A percentile compares a stretch with the other conserved stretches of the same genome.
These are phyloP conservation scores for Aphelenchoides fujianensis DNA, from an alignment of 1,140 invertebrate species.

Conservation along the genomic window DNA sequence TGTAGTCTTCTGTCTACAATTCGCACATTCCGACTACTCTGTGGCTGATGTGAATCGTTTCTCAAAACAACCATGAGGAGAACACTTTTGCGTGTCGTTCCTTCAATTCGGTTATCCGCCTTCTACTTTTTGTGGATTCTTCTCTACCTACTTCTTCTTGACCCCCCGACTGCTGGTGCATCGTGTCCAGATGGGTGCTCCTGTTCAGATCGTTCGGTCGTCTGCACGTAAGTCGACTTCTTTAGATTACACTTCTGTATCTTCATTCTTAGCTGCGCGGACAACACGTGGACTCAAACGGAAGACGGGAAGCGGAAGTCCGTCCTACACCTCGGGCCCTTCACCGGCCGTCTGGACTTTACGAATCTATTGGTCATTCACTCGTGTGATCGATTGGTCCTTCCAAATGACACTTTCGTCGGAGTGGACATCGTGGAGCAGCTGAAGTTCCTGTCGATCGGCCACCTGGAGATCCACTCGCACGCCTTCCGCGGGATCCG, in stretches of 20 bases:
- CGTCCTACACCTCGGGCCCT: not conserved
- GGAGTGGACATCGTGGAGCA: constrained; percentile 41
- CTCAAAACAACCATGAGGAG: no score
- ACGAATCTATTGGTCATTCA: constrained; percentile 36
- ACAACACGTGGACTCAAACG: not conserved
- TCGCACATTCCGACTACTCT: no score
- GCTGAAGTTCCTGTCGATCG: constrained; percentile 36
- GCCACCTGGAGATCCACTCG: constrained; percentile 33
- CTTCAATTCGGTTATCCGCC: no score
- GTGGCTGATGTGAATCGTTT: no score
- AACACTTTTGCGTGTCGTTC: no score
- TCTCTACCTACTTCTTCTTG: no score
- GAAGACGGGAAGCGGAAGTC: not conserved
- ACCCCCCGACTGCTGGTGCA: not conserved
- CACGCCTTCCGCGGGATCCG: constrained; percentile 37
- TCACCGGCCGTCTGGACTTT: constrained; percentile 20
- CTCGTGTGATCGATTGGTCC: constrained; percentile 36
- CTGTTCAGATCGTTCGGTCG: constrained; percentile 21
- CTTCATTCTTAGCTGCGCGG: constrained; percentile 20
- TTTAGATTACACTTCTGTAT: not conserved
- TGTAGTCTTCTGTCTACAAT: no score
- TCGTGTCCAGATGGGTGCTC: constrained; percentile 27
- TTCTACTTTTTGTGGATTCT: no score
- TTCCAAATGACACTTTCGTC: constrained; percentile 39
- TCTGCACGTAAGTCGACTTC: constrained; percentile 22